Evolutionary conservation across 2,888 invertebrate species (phyloP).

Genomic region (Drosophila gaucha): DNA sequence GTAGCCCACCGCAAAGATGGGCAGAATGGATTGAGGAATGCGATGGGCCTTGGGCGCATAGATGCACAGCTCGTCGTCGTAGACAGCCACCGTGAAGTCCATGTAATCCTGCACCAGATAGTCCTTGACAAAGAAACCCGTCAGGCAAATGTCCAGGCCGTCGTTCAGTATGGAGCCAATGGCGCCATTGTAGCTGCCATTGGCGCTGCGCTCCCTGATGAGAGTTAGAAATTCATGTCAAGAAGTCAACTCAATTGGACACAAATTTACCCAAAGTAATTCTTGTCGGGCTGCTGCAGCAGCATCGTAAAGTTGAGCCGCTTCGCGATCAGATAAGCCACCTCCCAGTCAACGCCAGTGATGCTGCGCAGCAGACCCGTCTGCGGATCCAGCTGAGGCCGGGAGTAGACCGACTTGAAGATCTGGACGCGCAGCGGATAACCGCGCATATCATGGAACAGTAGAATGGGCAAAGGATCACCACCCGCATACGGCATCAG

Average conservation of each 20-base stretch:
- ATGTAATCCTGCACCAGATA: slow-evolving; percentile 83
- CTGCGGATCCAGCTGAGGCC: slow-evolving; percentile 58
- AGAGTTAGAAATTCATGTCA: no score
- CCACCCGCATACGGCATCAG: slow-evolving; percentile 59
- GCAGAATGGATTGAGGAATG: slow-evolving; percentile 84
- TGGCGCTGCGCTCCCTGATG: slow-evolving; percentile 63
- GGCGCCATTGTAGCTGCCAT: slow-evolving; percentile 84
- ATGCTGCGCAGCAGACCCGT: slow-evolving; percentile 60
- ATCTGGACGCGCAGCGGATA: slow-evolving; percentile 84
- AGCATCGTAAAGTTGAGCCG: slow-evolving; percentile 81
- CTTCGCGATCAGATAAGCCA: slow-evolving; percentile 70
- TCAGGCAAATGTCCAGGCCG: slow-evolving; percentile 83
- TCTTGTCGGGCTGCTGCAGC: slow-evolving; percentile 75
- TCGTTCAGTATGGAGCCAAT: slow-evolving; percentile 82
- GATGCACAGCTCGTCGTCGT: slow-evolving; percentile 84
- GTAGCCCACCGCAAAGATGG: slow-evolving; percentile 82
- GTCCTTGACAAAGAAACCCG: slow-evolving; percentile 85
- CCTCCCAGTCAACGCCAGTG: slow-evolving; percentile 80
- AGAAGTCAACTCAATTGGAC: background rate
- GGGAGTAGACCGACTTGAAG: slow-evolving; percentile 82
- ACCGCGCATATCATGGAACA: slow-evolving; percentile 81
- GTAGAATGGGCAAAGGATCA: slow-evolving; percentile 45
- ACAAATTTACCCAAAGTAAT: slow-evolving; percentile 81
- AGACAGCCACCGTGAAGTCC: slow-evolving; percentile 83
- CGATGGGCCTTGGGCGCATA: slow-evolving; percentile 84